A percentile compares a stretch with the other conserved stretches of the same genome.
phyloP scores from a whole-genome alignment of 1,140 invertebrate species.

The Phymorhynchus buccinoides region DNA sequence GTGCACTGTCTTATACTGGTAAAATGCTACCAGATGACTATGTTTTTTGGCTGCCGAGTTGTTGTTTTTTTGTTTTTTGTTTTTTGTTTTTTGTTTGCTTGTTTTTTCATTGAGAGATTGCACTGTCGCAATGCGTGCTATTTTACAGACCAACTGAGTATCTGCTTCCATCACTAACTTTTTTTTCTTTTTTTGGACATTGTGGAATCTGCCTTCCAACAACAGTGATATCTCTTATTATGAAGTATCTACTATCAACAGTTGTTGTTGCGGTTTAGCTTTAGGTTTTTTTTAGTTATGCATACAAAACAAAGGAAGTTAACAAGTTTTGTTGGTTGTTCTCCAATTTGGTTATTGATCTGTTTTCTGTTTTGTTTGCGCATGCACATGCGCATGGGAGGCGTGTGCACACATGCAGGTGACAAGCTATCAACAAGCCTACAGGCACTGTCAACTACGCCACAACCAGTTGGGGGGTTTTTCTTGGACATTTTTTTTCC shows the following conservation, averaged over 20 bases:
- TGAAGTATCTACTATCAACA: neutral
- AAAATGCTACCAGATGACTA: too few species aligned
- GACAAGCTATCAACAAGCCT: neutral
- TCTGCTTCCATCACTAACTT: neutral
- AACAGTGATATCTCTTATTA: neutral
- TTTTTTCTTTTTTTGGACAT: neutral
- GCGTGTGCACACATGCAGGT: too few species aligned
- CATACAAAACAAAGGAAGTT: neutral
- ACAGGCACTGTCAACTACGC: neutral
- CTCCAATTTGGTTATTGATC: neutral
- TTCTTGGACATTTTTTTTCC: neutral
- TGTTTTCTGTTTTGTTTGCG: neutral
- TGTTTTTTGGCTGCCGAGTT: neutral
- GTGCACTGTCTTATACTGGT: neutral
- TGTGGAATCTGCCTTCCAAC: neutral
- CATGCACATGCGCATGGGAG: too few species aligned
- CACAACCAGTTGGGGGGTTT: neutral
- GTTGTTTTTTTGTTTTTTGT: neutral
- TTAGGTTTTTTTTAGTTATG: neutral
- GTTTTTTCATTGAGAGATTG: neutral
- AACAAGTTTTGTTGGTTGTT: neutral
- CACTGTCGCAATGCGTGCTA: neutral
- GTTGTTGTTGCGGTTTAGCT: too few species aligned
- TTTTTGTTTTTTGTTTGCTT: neutral
- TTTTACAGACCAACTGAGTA: slow-evolving; percentile 13